A percentile compares a stretch with the other conserved stretches of the same genome.
These are phyloP conservation scores for Lochmaea crataegi DNA, from an alignment of 2,888 invertebrate genomes.

Conservation along the genomic window DNA sequence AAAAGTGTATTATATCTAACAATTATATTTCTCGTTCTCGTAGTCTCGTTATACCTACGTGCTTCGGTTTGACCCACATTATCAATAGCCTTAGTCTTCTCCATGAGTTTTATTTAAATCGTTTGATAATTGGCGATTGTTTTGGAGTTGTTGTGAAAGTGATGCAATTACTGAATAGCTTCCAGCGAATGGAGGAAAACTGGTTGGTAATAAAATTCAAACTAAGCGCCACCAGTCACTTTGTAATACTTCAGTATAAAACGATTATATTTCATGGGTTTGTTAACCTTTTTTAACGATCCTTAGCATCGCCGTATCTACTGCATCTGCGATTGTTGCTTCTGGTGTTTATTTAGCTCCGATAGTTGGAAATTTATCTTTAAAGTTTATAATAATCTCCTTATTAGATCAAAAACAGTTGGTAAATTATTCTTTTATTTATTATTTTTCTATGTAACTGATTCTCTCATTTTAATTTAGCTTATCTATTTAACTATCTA, in stretches of 20 bases:
- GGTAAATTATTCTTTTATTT: background rate
- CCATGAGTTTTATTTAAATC: conserved; percentile 20
- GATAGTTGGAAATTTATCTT: background rate
- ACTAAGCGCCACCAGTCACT: conserved; percentile 31
- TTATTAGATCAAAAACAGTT: background rate
- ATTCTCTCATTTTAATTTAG: too few relatives aligned
- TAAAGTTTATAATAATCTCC: background rate
- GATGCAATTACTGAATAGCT: conserved; percentile 27
- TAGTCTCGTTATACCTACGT: too few relatives aligned
- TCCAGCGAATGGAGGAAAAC: conserved; percentile 22
- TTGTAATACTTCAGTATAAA: conserved; percentile 11
- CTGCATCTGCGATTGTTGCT: conserved; percentile 1
- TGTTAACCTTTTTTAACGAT: conserved; percentile 28
- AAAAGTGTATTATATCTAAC: too few relatives aligned
- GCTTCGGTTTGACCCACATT: conserved; percentile 15
- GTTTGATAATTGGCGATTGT: conserved; percentile 33
- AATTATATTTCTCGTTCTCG: too few relatives aligned
- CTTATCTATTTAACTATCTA: too few relatives aligned
- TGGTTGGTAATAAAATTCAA: conserved; percentile 16
- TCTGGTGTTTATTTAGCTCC: conserved; percentile 5
- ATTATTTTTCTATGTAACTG: too few relatives aligned
- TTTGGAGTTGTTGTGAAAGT: conserved; percentile 31
- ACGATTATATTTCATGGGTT: conserved; percentile 24
- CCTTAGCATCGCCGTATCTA: background rate
- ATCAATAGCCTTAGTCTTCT: conserved; percentile 17